These are phyloP conservation scores for Oceanodroma tethys DNA, from an alignment of 2,113 vertebrate genomes.

Conservation along the genomic window DNA sequence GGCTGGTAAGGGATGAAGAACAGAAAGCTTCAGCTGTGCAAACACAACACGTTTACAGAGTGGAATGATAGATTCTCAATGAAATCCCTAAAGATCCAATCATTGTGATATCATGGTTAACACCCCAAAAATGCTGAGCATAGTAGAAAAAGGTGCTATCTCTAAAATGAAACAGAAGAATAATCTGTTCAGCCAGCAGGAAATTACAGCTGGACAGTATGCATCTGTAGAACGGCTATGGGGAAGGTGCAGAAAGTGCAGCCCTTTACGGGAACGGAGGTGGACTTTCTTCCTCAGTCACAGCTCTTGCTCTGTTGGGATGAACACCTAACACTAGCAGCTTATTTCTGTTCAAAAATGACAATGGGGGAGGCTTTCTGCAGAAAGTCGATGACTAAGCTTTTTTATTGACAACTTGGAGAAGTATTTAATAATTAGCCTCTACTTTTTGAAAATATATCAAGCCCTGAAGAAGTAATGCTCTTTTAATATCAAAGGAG, in stretches of 20 bases:
- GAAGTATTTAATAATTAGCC: background rate
- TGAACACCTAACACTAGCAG: background rate
- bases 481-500: background rate
- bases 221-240: fast-evolving
- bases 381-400: background rate
- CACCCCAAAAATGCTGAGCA: background rate
- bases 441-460: background rate
- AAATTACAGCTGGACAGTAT: background rate
- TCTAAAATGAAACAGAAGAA: background rate
- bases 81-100: background rate
- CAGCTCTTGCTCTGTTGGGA: background rate
- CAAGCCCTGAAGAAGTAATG: background rate
- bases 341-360: background rate
- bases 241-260: background rate
- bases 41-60: background rate
- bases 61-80: background rate
- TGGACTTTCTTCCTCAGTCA: background rate
- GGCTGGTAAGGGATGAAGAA: background rate
- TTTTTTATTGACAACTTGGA: background rate
- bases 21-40: background rate
- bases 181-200: background rate
- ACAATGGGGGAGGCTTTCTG: background rate
- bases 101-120: background rate
- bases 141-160: background rate
- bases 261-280: background rate